These are phyloP conservation scores for Paramisgurnus dabryanus DNA, from an alignment of 2,113 vertebrate genomes.

Conservation along the genomic window DNA sequence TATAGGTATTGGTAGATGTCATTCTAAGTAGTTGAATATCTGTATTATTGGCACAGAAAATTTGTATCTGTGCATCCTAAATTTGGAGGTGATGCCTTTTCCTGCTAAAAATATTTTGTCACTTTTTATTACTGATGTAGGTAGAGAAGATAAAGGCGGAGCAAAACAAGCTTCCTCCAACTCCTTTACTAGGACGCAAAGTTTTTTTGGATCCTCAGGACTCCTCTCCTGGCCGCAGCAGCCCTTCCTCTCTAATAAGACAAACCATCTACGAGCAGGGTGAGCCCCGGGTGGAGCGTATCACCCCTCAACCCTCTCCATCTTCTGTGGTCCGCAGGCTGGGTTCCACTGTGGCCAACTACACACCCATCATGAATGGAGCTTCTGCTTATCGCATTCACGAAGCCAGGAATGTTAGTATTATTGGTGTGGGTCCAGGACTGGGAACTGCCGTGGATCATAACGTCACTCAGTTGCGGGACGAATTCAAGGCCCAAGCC, in stretches of 20 bases:
- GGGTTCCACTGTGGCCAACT: conserved; percentile 68
- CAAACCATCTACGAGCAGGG: conserved; percentile 80
- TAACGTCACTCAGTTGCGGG: conserved; percentile 73
- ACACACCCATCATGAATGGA: conserved; percentile 74
- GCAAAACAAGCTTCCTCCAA: conserved; percentile 87
- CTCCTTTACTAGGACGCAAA: conserved; percentile 87
- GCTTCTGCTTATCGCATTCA: conserved; percentile 60
- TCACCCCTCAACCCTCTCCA: conserved; percentile 65
- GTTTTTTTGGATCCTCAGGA: conserved; percentile 86
- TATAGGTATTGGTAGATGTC: too few species aligned
- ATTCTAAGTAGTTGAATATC: too few species aligned
- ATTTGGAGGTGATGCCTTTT: not conserved
- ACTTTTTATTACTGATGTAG: conserved; percentile 61
- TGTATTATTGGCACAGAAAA: too few species aligned
- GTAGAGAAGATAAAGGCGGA: conserved; percentile 89
- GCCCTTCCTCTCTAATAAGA: conserved; percentile 75
- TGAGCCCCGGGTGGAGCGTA: conserved; percentile 65
- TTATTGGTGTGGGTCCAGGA: conserved; percentile 66
- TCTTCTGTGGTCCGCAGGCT: conserved; percentile 66
- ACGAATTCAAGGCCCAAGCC: conserved; percentile 72
- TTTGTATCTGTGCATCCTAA: too few species aligned
- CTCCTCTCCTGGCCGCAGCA: conserved; percentile 63
- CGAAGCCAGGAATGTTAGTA: conserved; percentile 56
- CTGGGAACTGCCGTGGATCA: conserved; percentile 62
- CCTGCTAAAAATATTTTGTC: not conserved